These are phyloP conservation scores for Deroplatys truncata DNA, from an alignment of 2,888 invertebrate species.

Conservation along the genomic window DNA sequence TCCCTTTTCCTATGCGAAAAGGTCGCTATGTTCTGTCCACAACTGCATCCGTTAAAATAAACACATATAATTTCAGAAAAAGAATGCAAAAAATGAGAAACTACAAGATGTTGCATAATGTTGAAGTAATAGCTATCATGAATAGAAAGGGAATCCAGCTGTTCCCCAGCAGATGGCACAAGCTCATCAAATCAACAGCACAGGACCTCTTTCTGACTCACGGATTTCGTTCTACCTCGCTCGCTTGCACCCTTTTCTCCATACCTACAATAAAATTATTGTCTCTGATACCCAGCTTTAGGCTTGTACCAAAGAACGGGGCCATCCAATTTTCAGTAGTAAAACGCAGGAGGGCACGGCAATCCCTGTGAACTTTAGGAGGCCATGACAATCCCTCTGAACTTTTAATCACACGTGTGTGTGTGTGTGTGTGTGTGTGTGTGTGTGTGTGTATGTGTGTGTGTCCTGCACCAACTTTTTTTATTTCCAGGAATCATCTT, in stretches of 20 bases:
- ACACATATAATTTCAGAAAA: too few relatives aligned
- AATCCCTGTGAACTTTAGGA: conserved; percentile 9
- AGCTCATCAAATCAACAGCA: not conserved
- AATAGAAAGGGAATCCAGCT: not conserved
- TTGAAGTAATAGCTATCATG: not conserved
- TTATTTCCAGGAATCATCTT: conserved; percentile 14
- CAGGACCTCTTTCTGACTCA: not conserved
- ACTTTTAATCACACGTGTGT: conserved; percentile 7
- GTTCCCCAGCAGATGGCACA: not conserved
- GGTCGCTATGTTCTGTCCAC: too few relatives aligned
- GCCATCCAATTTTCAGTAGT: not conserved
- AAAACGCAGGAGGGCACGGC: not conserved
- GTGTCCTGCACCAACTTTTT: not conserved
- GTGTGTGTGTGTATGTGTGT: not conserved
- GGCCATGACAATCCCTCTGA: not conserved
- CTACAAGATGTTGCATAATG: not conserved
- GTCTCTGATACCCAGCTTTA: not conserved
- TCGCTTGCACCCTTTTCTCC: not conserved
- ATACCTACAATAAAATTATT: not conserved
- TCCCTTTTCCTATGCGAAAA: too few relatives aligned
- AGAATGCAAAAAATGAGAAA: not conserved
- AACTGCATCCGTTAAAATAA: too few relatives aligned
- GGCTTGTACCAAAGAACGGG: not conserved
- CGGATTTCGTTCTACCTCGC: not conserved
- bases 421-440: not conserved